These are phyloP conservation scores for Heteromormyrus szaboi DNA, from an alignment of 2,797 vertebrate genomes.

Conservation along the genomic window DNA sequence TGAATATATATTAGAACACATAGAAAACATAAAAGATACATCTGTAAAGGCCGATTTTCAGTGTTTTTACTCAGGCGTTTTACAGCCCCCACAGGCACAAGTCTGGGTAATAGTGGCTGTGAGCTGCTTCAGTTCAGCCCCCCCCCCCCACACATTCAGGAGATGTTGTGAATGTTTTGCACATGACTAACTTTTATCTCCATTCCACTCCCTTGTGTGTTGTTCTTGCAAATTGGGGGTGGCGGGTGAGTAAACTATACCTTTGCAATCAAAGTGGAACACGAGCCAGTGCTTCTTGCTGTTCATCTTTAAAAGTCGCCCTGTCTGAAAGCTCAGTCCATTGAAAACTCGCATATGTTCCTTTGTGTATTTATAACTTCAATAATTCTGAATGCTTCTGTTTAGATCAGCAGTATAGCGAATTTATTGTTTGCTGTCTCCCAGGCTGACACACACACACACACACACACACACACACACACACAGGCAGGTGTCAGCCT, in stretches of 20 bases:
- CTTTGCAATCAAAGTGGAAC: background rate
- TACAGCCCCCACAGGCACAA: background rate
- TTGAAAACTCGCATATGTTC: background rate
- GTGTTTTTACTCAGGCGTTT: background rate
- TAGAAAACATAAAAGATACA: background rate
- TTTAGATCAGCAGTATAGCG: background rate
- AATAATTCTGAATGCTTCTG: background rate
- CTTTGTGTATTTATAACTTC: background rate
- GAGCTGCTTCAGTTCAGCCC: background rate
- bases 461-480: background rate
- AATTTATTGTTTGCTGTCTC: background rate
- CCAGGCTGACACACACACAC: background rate
- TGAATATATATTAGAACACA: background rate
- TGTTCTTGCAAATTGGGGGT: slow-evolving; percentile 22
- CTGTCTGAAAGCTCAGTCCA: background rate
- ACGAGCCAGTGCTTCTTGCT: background rate
- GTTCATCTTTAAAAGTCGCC: background rate
- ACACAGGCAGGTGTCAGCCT: slow-evolving; percentile 52
- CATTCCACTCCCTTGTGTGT: background rate
- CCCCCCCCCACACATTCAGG: slow-evolving; percentile 27
- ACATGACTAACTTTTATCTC: slow-evolving; percentile 2
- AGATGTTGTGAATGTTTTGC: slow-evolving; percentile 24
- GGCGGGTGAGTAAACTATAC: background rate
- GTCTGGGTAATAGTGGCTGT: background rate
- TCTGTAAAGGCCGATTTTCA: background rate